phyloP scores from a whole-genome alignment of 2,888 invertebrate species.

The Lamellibrachia columna region DNA sequence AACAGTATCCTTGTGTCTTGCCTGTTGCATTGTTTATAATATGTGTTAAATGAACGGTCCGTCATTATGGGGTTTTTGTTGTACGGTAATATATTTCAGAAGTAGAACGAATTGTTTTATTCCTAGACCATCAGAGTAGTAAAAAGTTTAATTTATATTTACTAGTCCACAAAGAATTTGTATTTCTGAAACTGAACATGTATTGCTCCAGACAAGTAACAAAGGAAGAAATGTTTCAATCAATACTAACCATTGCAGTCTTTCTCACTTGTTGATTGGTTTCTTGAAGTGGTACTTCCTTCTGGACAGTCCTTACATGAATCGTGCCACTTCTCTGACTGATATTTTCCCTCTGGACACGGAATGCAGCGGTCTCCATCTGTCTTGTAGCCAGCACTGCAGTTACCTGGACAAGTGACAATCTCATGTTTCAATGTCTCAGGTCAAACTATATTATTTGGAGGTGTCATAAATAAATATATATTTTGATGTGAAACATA shows the following conservation, averaged over 20 bases:
- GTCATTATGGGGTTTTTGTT: too few species aligned
- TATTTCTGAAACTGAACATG: too few species aligned
- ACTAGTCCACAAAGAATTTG: too few species aligned
- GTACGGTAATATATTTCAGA: too few species aligned
- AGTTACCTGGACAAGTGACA: conserved; percentile 49
- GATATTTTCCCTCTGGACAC: conserved; percentile 64
- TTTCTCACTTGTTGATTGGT: conserved; percentile 60
- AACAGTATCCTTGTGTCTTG: too few species aligned
- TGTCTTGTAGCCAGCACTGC: conserved; percentile 62
- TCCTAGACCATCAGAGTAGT: too few species aligned
- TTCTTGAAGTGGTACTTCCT: conserved; percentile 64
- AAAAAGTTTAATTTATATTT: too few species aligned
- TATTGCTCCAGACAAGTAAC: not conserved
- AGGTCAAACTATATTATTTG: too few species aligned
- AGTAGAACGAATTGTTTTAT: too few species aligned
- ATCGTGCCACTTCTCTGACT: conserved; percentile 59
- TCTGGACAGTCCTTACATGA: conserved; percentile 65
- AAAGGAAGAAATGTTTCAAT: not conserved
- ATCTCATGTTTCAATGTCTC: not conserved
- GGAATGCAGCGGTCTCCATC: conserved; percentile 49
- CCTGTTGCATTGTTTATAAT: too few species aligned
- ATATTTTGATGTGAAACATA: not conserved
- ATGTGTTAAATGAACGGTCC: too few species aligned
- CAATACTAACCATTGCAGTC: conserved; percentile 64
- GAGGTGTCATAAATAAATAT: too few species aligned